Evolutionary conservation across 2,113 vertebrate genomes (phyloP), one percentile per base, ranked within the genome.

Genomic region (Argyrosomus japonicus): DNA sequence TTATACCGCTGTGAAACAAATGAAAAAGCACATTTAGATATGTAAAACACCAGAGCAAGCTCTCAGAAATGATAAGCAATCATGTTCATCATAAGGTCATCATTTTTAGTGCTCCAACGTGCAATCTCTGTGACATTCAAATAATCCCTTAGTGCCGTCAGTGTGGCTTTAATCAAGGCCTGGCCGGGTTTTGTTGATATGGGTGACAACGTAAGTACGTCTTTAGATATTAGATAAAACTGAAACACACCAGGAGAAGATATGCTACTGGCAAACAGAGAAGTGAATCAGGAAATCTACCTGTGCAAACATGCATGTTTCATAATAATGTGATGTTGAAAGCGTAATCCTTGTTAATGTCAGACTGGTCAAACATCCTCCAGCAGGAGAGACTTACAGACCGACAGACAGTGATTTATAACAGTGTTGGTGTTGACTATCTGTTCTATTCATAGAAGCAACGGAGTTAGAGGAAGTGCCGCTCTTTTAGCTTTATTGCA

Each of bases 391-490:
- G 40, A 36, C 2, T 25, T 68, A 68, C 56, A 56, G 15, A 51
- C 48, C 60, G 21, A 61, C 56, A 23, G 23, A 32, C 19, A 50
- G 15, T 45, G 43, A 74, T 82, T 74, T 75, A 54, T 25, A 67
- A 9, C 11, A 1, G 2, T 51, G 6, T 27, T 4, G 2, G 17
- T 77, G 82, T 83, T 87, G 72, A 85, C 65, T 1, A 51, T 73
- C 17, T 70, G 58, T 50, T 83, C 87, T 86, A 86, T 89, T 86
- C n/a, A 77, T 68, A 89, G 75, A 68, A 25, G 48, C 65, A 50
- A 23, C 12, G 7, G 43, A 43, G 7, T 7, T 15, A 9, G 48
- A 29, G 7, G 14, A 75, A 80, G 81, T 77, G 68, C 40, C 69
- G 56, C 11, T 74, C 63, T 45, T 64, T 62, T 3, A 25, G 36